These are phyloP conservation scores for Gila orcuttii DNA, from an alignment of 2,113 vertebrate species.

Conservation along the genomic window DNA sequence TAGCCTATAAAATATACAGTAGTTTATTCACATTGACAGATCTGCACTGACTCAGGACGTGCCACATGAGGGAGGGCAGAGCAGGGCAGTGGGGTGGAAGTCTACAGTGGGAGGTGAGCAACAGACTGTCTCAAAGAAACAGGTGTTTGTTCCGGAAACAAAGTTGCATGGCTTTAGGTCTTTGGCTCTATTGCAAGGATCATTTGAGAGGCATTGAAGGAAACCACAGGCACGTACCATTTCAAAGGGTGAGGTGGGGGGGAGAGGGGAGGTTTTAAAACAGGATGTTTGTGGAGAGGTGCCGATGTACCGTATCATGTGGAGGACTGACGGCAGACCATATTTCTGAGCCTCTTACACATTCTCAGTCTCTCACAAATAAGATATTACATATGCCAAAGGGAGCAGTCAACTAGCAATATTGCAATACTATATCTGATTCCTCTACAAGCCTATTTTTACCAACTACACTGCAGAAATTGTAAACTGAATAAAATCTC, in stretches of 20 bases:
- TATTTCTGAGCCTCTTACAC: not conserved
- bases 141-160: constrained; percentile 47
- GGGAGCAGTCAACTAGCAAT: not conserved
- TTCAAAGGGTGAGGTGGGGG: constrained; percentile 18
- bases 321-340: not conserved
- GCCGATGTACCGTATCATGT: constrained; percentile 20
- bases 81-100: not conserved
- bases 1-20: not conserved
- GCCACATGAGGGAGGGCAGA: not conserved
- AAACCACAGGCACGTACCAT: constrained; percentile 3
- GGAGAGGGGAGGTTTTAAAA: not conserved
- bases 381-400: not conserved
- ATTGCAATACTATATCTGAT: not conserved
- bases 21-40: not conserved
- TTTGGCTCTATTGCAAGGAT: constrained; percentile 25
- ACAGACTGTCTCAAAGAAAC: not conserved
- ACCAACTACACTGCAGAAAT: not conserved
- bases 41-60: not conserved
- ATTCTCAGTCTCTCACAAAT: not conserved
- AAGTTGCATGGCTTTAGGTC: constrained; percentile 31
- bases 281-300: constrained; percentile 5
- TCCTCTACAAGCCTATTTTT: not conserved
- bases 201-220: constrained; percentile 19
- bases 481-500: not conserved
- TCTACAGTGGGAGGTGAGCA: not conserved